Evolutionary conservation across 2,113 vertebrate genomes (phyloP).

Genomic region (Scolopax mira): DNA sequence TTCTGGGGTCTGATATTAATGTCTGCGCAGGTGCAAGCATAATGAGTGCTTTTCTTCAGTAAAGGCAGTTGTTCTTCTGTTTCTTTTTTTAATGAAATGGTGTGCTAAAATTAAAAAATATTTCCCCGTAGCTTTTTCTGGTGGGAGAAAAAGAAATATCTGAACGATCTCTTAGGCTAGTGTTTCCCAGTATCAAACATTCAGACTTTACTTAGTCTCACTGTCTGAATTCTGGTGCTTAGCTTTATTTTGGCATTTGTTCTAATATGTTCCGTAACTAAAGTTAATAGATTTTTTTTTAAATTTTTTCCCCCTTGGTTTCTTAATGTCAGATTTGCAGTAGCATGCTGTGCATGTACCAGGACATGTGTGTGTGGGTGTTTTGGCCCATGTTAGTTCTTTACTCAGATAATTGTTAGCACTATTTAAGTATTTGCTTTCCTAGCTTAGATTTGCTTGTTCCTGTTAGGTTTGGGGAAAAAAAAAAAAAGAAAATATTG

Average conservation of each 20-base stretch:
- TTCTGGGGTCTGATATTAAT: background rate
- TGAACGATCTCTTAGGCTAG: background rate
- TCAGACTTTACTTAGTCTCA: background rate
- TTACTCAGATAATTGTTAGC: constrained; percentile 41
- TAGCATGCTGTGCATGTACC: constrained; percentile 28
- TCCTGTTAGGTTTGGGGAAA: background rate
- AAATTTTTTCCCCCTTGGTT: background rate
- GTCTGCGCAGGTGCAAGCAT: background rate
- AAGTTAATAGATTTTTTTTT: background rate
- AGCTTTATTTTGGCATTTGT: background rate
- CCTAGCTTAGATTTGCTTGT: constrained; percentile 36
- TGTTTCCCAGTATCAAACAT: background rate
- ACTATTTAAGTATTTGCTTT: constrained; percentile 37
- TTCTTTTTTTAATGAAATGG: background rate
- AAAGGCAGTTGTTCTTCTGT: background rate
- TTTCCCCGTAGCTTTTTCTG: background rate
- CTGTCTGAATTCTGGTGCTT: background rate
- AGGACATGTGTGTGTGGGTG: constrained; percentile 41
- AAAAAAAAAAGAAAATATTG: background rate
- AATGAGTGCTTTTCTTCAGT: background rate
- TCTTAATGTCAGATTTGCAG: constrained; percentile 33
- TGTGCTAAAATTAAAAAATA: background rate
- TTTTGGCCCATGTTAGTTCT: constrained; percentile 40
- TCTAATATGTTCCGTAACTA: background rate
- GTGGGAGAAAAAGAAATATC: background rate